A percentile compares a stretch with the other conserved stretches of the same genome.
Evolutionary conservation across 2,888 invertebrate genomes (phyloP).

Genomic region (Thereva nobilitata): DNA sequence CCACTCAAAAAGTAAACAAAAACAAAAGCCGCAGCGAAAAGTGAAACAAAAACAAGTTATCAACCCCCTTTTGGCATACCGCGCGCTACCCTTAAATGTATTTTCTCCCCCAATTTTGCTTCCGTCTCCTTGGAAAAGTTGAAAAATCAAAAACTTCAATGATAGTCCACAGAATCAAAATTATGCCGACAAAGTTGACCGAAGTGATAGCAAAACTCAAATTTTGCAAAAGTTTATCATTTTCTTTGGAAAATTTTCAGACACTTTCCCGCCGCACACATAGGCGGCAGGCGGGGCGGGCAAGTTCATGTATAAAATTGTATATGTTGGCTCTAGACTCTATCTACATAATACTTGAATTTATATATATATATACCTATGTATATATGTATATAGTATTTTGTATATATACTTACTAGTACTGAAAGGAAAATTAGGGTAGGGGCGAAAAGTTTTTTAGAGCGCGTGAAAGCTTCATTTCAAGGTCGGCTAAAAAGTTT

Average conservation of each 20-base stretch:
- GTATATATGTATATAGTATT: conserved; percentile 18
- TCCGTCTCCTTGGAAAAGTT: conserved; percentile 11
- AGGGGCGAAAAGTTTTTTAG: conserved; percentile 33
- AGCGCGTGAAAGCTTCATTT: conserved; percentile 37
- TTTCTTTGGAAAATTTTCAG: conserved; percentile 35
- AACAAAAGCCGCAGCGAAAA: too few species aligned
- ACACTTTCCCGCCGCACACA: conserved; percentile 23
- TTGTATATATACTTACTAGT: conserved; percentile 1
- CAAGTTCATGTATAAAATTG: conserved; percentile 8
- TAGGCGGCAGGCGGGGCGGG: conserved; percentile 6
- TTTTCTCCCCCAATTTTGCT: not conserved
- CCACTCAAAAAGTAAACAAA: too few species aligned
- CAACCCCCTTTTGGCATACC: too few species aligned
- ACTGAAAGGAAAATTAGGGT: conserved; percentile 33
- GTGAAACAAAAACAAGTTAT: too few species aligned
- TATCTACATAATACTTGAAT: too few species aligned
- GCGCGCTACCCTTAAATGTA: not conserved
- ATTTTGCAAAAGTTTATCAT: conserved; percentile 34
- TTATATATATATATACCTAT: not conserved
- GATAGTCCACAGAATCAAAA: conserved; percentile 26
- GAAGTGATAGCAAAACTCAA: conserved; percentile 35
- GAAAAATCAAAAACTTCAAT: conserved; percentile 34
- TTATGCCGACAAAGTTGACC: conserved; percentile 37
- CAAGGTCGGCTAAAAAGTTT: conserved; percentile 44
- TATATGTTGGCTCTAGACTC: not conserved